Evolutionary conservation across 2,888 invertebrate species (phyloP), one percentile per base, ranked within the genome.

Genomic region (Automeris io): DNA sequence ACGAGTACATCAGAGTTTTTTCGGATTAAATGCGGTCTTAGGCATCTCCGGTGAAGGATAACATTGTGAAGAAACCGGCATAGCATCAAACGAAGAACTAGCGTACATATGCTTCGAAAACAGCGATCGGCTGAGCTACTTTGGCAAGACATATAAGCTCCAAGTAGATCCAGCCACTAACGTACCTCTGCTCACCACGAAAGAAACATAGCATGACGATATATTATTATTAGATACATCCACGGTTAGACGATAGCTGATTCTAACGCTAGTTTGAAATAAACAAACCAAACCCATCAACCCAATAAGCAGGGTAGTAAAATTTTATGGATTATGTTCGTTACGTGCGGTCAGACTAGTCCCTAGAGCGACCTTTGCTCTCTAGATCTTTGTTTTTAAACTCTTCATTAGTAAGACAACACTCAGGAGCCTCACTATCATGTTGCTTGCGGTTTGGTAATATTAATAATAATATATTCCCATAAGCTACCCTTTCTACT

Each of bases 371-470:
- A 43, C 36, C 43, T 44, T 48, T 49, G 46, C 48, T 45, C 42
- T 49, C 41, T 44, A 43, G 44, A 57, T 64, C 56, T 54, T 55
- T 58, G 62, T 59, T 64, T 65, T 60, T 60, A 59, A 60, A 61
- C 60, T 60, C 51, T 51, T 66, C 62, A 66, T 66, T 62, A 65
- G 56, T 54, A 51, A 38, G 47, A 43, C 39, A 39, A 46, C 43
- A 49, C 47, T 46, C 42, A 34, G 24, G 38, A 47, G 47, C 53
- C 56, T 48, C 39, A 45, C 43, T 43, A 45, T 31, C 40, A 36
- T 40, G 41, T 46, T 54, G 32, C 43, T 40, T 45, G 39, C 36
- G 35, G 37, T 37, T 45, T 39, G 38, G 29, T 39, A 18, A 31
- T 31, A 29, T 41, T 33, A 18, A 29, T 21, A 29, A 37, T 31